Percentiles rank a stretch among this genome's conserved stretches.
Conservation (phyloP, 2,113 vertebrate genomes). For the Clarias magur region DNA sequence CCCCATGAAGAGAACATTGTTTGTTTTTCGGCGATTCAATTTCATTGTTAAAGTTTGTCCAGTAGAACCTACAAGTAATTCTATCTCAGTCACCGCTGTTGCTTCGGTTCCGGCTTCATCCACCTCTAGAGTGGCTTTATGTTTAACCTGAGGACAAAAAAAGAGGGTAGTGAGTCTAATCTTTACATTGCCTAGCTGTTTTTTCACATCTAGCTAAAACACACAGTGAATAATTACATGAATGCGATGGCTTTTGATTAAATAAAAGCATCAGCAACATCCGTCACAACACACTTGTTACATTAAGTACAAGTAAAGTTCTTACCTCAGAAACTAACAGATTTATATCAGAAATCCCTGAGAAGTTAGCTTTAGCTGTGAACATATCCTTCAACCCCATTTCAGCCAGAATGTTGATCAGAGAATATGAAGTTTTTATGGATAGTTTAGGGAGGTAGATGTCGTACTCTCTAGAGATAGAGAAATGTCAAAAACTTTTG, state of each 20-base stretch:
- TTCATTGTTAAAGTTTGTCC: too few relatives aligned
- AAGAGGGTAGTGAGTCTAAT: neutral
- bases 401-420: slow-evolving; percentile 67
- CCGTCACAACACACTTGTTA: too few relatives aligned
- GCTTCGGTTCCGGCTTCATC: slow-evolving; percentile 72
- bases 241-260: neutral
- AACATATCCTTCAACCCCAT: slow-evolving; percentile 83
- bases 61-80: neutral
- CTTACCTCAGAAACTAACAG: slow-evolving; percentile 76
- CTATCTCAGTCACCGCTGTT: slow-evolving; percentile 62
- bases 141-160: slow-evolving; percentile 62
- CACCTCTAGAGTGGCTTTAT: slow-evolving; percentile 72
- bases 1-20: too few relatives aligned
- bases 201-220: neutral
- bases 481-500: neutral
- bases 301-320: neutral
- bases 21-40: slow-evolving; percentile 31
- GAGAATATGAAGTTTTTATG: slow-evolving; percentile 71
- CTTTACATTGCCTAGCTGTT: neutral
- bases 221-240: neutral
- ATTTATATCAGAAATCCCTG: slow-evolving; percentile 66
- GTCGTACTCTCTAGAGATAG: slow-evolving; percentile 56
- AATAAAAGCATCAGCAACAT: neutral
- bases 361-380: slow-evolving; percentile 71
- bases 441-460: slow-evolving; percentile 80